Conservation (phyloP, 2,888 invertebrate species). For the Chromoteleia sp. region DNA sequence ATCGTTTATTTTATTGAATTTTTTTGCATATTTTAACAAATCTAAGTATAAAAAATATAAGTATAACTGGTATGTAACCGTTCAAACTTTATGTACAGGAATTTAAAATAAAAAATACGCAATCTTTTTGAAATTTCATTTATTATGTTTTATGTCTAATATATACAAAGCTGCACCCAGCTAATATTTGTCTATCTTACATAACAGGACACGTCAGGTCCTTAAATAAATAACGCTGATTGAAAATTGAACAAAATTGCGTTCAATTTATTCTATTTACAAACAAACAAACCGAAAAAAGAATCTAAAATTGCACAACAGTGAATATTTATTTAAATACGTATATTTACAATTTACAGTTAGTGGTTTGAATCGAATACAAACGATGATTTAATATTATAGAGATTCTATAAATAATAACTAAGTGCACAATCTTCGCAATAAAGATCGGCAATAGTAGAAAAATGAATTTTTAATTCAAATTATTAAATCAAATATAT, state of each 20-base stretch:
- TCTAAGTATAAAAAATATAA: too few relatives aligned
- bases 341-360: constrained; percentile 72
- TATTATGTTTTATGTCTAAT: constrained; percentile 78
- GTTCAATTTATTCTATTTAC: constrained; percentile 60
- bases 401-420: constrained; percentile 50
- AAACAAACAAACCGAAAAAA: constrained; percentile 48
- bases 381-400: constrained; percentile 9
- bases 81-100: too few relatives aligned
- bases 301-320: constrained; percentile 43
- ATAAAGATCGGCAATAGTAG: constrained; percentile 81
- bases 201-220: constrained; percentile 68
- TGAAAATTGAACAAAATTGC: constrained; percentile 67
- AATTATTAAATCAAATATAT: constrained; percentile 15
- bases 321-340: constrained; percentile 45
- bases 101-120: background rate
- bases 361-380: constrained; percentile 25
- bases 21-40: too few relatives aligned
- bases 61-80: too few relatives aligned
- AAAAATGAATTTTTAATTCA: constrained; percentile 22
- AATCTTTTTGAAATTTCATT: constrained; percentile 75
- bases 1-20: too few relatives aligned
- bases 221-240: constrained; percentile 68
- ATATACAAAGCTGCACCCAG: constrained; percentile 78
- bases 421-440: constrained; percentile 81
- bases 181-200: constrained; percentile 74